Evolutionary conservation across 2,797 vertebrate genomes (phyloP).

Genomic region (Zalophus californianus): DNA sequence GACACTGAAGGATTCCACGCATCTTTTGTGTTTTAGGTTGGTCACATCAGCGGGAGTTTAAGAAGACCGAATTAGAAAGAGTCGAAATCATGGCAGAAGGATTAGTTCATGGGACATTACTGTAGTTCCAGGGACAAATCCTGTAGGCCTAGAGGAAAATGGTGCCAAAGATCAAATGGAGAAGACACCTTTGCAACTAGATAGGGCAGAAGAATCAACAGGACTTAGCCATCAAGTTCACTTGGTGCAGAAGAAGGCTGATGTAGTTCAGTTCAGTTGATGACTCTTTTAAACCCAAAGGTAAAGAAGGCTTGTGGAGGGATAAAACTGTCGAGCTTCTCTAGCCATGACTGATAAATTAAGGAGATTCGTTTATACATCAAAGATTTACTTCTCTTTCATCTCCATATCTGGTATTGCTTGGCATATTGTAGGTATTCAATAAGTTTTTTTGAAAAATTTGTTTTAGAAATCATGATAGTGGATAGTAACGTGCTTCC

Average conservation of each 20-base stretch:
- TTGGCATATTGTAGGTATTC: background rate
- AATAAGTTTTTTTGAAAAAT: background rate
- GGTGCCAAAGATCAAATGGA: background rate
- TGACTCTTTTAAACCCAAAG: background rate
- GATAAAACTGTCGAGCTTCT: background rate
- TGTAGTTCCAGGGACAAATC: background rate
- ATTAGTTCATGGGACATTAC: background rate
- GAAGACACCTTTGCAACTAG: background rate
- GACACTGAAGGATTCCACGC: background rate
- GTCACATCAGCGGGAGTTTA: background rate
- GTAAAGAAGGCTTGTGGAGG: background rate
- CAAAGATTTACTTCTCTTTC: background rate
- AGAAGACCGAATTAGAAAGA: background rate
- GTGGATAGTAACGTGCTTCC: slow-evolving; percentile 16
- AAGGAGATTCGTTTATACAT: background rate
- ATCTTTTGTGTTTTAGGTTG: background rate
- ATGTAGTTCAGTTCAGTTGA: background rate
- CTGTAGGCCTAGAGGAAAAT: background rate
- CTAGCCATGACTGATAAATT: background rate
- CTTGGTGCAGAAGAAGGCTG: background rate
- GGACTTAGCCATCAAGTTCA: background rate
- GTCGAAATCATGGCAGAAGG: background rate
- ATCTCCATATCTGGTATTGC: background rate
- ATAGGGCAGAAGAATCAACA: background rate
- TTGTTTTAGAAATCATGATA: slow-evolving; percentile 49